Evolutionary conservation across 2,797 vertebrate genomes (phyloP), one percentile per base, ranked within the genome.

Genomic region (Holocentrus rufus): DNA sequence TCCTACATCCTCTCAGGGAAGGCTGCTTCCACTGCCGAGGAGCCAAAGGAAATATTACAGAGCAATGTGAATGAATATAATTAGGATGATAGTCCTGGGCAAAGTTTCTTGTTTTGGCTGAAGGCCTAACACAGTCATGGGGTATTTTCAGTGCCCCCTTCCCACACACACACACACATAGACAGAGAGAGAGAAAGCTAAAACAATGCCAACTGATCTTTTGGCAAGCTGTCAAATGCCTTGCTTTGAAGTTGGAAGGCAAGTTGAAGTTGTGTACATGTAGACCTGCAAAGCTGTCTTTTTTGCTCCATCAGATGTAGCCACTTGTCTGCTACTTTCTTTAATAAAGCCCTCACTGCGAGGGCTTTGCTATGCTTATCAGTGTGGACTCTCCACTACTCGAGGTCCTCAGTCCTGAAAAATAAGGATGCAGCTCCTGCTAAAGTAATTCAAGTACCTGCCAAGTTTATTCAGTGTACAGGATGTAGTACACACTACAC

Each of bases 121-220:
- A 47, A 17, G 52, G 61, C 74, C 81, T 69, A 63, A 74, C 81
- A 56, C 60, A 31, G 71, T 76, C 69, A 59, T 74, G 44, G 44
- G 58, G 63, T 57, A 68, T 89, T 86, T 86, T 85, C 66, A 52
- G 56, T 54, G n/a, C 56, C 70, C 17, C 50, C 9, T n/a, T 63
- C 57, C 65, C 42, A 23, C 59, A 60, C 9, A 11, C 39, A 11
- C 39, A 66, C 50, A 7, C 50, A 9, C 47, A 63, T 54, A 67
- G 34, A 27, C 60, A 34, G 34, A 34, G 34, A 34, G 34, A 34
- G 34, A 39, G 8, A 10, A 10, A 39, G 39, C 11, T 42, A 9
- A 50, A 23, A 42, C 75, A 64, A 20, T 65, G 62, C 52, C n/a
- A 67, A 44, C 65, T 53, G 50, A 30, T 47, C 27, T 39, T 66